phyloP scores from a whole-genome alignment of 2,113 vertebrate species.

The Sorex araneus region DNA sequence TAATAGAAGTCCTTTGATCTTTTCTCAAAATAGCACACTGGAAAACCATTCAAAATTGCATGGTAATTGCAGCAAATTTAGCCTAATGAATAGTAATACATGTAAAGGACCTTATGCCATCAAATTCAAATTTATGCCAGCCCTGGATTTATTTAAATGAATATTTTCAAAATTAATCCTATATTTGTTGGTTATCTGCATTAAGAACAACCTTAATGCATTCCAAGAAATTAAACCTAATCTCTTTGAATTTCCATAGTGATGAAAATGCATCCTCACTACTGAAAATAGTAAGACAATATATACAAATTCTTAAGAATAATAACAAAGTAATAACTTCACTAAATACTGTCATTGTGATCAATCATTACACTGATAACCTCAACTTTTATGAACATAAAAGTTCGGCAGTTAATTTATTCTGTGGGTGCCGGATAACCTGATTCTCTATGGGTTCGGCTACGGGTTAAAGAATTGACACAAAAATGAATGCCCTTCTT shows the following conservation, averaged over 20 bases:
- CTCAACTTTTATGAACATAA: background rate
- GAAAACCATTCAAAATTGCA: constrained; percentile 79
- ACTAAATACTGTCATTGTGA: background rate
- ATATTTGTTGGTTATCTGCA: constrained; percentile 52
- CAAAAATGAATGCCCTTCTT: background rate
- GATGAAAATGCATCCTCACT: background rate
- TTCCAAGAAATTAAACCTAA: constrained; percentile 52
- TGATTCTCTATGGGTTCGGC: background rate
- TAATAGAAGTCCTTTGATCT: constrained; percentile 81
- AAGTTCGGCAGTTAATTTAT: background rate
- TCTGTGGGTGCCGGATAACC: background rate
- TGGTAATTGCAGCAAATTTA: constrained; percentile 85
- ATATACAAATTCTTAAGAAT: background rate
- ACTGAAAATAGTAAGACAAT: background rate
- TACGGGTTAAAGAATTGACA: background rate
- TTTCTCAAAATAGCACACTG: constrained; percentile 79
- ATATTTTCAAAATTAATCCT: constrained; percentile 65
- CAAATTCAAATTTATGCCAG: constrained; percentile 82
- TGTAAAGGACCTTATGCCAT: constrained; percentile 79
- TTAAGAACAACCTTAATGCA: constrained; percentile 46
- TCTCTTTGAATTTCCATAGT: background rate
- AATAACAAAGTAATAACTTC: background rate
- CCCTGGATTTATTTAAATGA: constrained; percentile 82
- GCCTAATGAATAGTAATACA: constrained; percentile 86
- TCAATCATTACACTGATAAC: background rate